phyloP scores from a whole-genome alignment of 2,113 vertebrate genomes.

The Pollimyrus isidori region DNA sequence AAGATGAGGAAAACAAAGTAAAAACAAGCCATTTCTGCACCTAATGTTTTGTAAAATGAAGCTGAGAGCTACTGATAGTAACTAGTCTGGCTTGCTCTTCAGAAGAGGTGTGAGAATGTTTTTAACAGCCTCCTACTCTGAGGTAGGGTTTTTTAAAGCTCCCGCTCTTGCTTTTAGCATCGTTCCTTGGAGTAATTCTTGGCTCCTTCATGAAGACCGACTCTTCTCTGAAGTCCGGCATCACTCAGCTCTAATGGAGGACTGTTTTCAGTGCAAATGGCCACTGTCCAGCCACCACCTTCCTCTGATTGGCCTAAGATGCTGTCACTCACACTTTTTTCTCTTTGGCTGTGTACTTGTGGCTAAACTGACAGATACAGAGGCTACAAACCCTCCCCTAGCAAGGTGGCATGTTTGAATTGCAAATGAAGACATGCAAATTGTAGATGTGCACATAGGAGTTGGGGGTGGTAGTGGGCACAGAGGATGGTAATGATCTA shows the following conservation, averaged over 20 bases:
- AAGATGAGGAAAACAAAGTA: not conserved
- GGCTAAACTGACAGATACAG: slow-evolving; percentile 52
- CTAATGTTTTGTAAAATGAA: slow-evolving; percentile 3
- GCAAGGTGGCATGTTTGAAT: slow-evolving; percentile 22
- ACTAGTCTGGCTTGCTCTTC: not conserved
- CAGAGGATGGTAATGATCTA: slow-evolving; percentile 56
- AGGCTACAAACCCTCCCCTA: slow-evolving; percentile 37
- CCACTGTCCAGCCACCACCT: not conserved
- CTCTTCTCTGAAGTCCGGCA: slow-evolving; percentile 37
- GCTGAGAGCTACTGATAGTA: slow-evolving; percentile 3
- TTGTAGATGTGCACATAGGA: slow-evolving; percentile 50
- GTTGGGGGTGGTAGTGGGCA: slow-evolving; percentile 12
- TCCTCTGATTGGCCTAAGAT: slow-evolving; percentile 63
- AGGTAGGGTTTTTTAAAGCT: not conserved
- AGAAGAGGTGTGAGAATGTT: slow-evolving; percentile 1
- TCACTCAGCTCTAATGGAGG: slow-evolving; percentile 17
- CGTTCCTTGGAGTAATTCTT: not conserved
- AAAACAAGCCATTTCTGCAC: slow-evolving; percentile 4
- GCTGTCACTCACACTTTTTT: slow-evolving; percentile 60
- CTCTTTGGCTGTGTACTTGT: slow-evolving; percentile 34
- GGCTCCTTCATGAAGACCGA: not conserved
- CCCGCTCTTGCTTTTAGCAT: not conserved
- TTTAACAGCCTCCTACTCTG: slow-evolving; percentile 7
- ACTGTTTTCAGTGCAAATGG: not conserved
- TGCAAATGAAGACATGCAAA: slow-evolving; percentile 47